A percentile compares a stretch with the other conserved stretches of the same genome.
Evolutionary conservation across 2,113 vertebrate species (phyloP).

Genomic region (Macrotus californicus): DNA sequence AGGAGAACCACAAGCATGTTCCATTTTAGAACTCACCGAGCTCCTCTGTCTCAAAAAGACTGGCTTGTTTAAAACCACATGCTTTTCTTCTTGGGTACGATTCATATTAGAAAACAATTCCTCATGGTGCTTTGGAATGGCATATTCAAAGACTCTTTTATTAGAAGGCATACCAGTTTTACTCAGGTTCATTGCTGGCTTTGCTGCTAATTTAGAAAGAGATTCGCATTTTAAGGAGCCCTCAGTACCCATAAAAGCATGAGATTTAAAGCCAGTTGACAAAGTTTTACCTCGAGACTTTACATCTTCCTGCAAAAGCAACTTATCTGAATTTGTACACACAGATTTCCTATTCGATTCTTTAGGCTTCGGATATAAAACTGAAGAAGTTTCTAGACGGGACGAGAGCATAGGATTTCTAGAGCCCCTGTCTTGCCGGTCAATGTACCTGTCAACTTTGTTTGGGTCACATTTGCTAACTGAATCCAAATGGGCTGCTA

Average conservation of each 20-base stretch:
- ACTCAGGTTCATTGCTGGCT: constrained; percentile 43
- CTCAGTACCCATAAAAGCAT: constrained; percentile 66
- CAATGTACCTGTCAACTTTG: not conserved
- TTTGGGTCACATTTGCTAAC: constrained; percentile 45
- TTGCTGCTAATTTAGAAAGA: constrained; percentile 53
- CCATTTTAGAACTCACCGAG: constrained; percentile 75
- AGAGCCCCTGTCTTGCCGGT: constrained; percentile 15
- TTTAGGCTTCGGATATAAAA: constrained; percentile 60
- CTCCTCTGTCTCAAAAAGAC: not conserved
- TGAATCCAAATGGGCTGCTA: constrained; percentile 46
- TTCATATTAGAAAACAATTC: constrained; percentile 48
- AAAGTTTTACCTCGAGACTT: constrained; percentile 76
- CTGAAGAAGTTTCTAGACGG: constrained; percentile 38
- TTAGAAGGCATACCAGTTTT: constrained; percentile 57
- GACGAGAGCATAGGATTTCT: constrained; percentile 32
- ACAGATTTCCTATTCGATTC: constrained; percentile 68
- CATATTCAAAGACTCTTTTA: constrained; percentile 82
- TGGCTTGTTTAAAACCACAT: constrained; percentile 67
- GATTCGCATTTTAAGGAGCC: constrained; percentile 53
- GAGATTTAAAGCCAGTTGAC: constrained; percentile 73
- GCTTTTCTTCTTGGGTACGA: constrained; percentile 77
- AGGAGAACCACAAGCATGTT: not conserved
- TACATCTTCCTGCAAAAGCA: constrained; percentile 73
- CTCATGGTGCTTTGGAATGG: constrained; percentile 83
- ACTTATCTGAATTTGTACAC: constrained; percentile 77